These are phyloP conservation scores for Neuroterus valhalla DNA, from an alignment of 1,140 invertebrate species.

Conservation along the genomic window DNA sequence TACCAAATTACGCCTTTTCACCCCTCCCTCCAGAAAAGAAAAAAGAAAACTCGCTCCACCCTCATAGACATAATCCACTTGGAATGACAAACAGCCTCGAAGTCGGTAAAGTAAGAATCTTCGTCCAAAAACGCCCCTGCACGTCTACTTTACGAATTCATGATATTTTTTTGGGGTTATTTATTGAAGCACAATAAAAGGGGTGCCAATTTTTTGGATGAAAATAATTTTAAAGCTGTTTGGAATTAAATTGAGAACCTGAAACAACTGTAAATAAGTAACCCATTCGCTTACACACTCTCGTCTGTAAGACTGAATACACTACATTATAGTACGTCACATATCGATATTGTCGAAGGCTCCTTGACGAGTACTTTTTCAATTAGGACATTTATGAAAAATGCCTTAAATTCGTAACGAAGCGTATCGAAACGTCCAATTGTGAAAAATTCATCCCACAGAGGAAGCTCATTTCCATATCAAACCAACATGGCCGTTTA, in stretches of 20 bases:
- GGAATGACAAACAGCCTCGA: too few species aligned
- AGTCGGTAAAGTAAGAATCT: too few species aligned
- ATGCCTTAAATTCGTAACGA: slow-evolving; percentile 19
- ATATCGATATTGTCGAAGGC: slow-evolving; percentile 23
- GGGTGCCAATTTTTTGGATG: too few species aligned
- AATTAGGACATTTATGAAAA: slow-evolving; percentile 29
- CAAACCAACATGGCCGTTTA: not conserved
- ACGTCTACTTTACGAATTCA: too few species aligned
- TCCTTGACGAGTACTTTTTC: not conserved
- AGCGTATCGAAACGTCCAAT: slow-evolving; percentile 23
- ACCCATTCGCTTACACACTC: slow-evolving; percentile 18
- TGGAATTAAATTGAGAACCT: not conserved
- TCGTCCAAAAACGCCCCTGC: too few species aligned
- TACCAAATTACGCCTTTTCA: too few species aligned
- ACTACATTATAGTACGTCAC: slow-evolving; percentile 7
- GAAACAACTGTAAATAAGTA: slow-evolving; percentile 2
- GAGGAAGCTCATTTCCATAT: not conserved
- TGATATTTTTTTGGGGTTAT: too few species aligned
- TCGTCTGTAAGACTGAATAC: slow-evolving; percentile 27
- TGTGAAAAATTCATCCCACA: not conserved
- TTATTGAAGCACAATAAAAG: too few species aligned
- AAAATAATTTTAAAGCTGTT: too few species aligned
- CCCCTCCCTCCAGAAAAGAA: too few species aligned
- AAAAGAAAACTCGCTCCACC: too few species aligned
- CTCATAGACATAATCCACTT: too few species aligned